Percentiles rank a stretch among this genome's conserved stretches.
phyloP scores from a whole-genome alignment of 92 coral and sea anemone genomes.

The Anthopleura xanthogrammica region DNA sequence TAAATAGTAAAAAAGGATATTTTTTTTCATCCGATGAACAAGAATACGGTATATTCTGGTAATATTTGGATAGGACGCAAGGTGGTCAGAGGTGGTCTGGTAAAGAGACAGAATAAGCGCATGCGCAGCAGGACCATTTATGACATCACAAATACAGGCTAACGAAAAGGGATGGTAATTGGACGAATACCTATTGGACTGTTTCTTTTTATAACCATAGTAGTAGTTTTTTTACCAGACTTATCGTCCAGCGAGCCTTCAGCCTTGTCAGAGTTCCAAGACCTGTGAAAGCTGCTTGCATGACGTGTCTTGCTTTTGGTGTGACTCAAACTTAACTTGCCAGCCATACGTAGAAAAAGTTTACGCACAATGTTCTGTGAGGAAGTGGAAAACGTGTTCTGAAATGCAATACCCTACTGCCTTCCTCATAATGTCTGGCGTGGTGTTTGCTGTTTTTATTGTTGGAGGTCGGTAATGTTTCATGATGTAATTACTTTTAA shows the following conservation, averaged over 20 bases:
- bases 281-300: slow-evolving; percentile 41
- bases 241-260: background rate
- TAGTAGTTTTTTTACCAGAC: background rate
- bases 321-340: slow-evolving; percentile 29
- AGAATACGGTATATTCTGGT: too few relatives aligned
- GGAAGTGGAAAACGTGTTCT: slow-evolving; percentile 37
- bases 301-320: slow-evolving; percentile 47
- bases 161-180: background rate
- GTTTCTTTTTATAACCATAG: background rate
- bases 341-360: slow-evolving; percentile 1
- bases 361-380: background rate
- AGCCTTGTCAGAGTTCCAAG: background rate
- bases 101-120: background rate
- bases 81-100: too few relatives aligned
- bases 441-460: slow-evolving; percentile 13
- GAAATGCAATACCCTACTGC: background rate
- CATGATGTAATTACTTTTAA: background rate
- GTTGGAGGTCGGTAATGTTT: slow-evolving; percentile 27
- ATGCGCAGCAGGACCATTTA: background rate
- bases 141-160: background rate
- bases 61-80: too few relatives aligned
- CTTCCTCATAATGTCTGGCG: slow-evolving; percentile 7
- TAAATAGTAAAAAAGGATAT: too few relatives aligned
- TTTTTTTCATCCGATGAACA: too few relatives aligned
- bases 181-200: background rate